Evolutionary conservation across 2,113 vertebrate genomes (phyloP).

Genomic region (Mobula hypostoma): DNA sequence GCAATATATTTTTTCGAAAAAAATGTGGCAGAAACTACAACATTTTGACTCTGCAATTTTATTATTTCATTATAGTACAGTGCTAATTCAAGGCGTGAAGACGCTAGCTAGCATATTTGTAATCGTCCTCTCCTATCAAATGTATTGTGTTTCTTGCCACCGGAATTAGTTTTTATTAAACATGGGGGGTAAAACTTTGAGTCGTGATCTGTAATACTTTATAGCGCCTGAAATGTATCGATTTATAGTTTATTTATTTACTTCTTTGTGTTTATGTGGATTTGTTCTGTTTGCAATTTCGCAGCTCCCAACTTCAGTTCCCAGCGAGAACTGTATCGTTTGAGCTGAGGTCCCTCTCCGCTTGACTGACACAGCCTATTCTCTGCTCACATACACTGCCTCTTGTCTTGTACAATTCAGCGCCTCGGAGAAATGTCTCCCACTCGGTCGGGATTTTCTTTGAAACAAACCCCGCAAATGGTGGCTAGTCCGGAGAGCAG

Average conservation of each 20-base stretch:
- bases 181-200: slow-evolving; percentile 35
- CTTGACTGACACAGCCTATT: slow-evolving; percentile 28
- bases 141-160: slow-evolving; percentile 24
- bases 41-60: neutral
- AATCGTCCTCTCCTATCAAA: neutral
- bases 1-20: neutral
- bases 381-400: slow-evolving; percentile 15
- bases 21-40: slow-evolving; percentile 28
- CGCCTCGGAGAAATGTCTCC: slow-evolving; percentile 24
- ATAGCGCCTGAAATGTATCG: slow-evolving; percentile 32
- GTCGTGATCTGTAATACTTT: slow-evolving; percentile 27
- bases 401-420: slow-evolving; percentile 22
- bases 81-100: slow-evolving; percentile 32
- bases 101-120: slow-evolving; percentile 14
- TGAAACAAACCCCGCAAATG: neutral
- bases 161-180: slow-evolving; percentile 26
- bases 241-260: slow-evolving; percentile 32
- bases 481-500: slow-evolving; percentile 14
- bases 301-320: slow-evolving; percentile 31
- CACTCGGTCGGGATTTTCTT: slow-evolving; percentile 19
- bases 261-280: slow-evolving; percentile 20
- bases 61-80: slow-evolving; percentile 30
- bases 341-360: slow-evolving; percentile 6
- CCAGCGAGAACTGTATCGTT: neutral
- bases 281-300: slow-evolving; percentile 30